These are phyloP conservation scores for Sinocyclocheilus maitianheensis DNA, from an alignment of 2,113 vertebrate genomes.

Conservation along the genomic window DNA sequence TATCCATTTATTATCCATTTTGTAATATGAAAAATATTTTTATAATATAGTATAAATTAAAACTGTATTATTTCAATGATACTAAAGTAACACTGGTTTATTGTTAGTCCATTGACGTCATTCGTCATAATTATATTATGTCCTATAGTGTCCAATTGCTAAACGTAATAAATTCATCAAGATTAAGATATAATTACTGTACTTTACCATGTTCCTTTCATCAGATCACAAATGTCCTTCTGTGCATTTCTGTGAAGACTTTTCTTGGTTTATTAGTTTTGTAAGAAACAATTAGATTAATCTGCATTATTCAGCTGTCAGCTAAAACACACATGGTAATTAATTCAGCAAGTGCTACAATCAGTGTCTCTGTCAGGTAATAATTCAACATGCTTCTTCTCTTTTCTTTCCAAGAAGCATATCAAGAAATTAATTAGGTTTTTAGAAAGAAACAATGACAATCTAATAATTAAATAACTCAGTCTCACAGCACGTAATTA, in stretches of 20 bases:
- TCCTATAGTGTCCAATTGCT: background rate
- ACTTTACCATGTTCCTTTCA: background rate
- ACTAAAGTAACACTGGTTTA: too few relatives aligned
- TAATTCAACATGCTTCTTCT: conserved; percentile 42
- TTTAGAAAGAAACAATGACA: conserved; percentile 52
- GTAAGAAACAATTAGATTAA: conserved; percentile 27
- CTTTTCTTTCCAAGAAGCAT: conserved; percentile 48
- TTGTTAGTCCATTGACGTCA: background rate
- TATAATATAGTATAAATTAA: too few relatives aligned
- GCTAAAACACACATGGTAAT: conserved; percentile 29
- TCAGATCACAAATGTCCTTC: background rate
- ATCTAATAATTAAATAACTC: conserved; percentile 60
- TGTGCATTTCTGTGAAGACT: background rate
- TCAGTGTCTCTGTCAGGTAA: conserved; percentile 37
- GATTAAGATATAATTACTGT: background rate
- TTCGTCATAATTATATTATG: background rate
- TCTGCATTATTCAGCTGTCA: conserved; percentile 44
- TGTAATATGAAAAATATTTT: too few relatives aligned
- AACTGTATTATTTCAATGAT: too few relatives aligned
- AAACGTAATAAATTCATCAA: background rate
- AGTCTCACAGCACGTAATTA: conserved; percentile 63
- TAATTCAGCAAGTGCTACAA: conserved; percentile 22
- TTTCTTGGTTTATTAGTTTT: conserved; percentile 40
- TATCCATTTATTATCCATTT: too few relatives aligned
- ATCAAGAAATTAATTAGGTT: conserved; percentile 59